Evolutionary conservation across 2,888 invertebrate species (phyloP).

Genomic region (Chymomyza procnemis): DNA sequence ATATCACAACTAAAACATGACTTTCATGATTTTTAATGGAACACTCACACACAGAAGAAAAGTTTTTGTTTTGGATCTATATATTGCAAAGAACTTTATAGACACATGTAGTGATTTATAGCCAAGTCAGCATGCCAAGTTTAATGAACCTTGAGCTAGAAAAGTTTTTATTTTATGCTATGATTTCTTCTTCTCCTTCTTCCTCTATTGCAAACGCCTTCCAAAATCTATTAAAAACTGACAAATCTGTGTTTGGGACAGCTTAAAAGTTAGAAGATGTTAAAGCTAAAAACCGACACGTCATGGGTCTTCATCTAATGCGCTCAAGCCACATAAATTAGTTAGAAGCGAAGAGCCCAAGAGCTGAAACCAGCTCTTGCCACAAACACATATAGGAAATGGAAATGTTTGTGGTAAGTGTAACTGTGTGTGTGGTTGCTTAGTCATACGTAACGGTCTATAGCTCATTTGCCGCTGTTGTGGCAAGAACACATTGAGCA

Average conservation of each 20-base stretch:
- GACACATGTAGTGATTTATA: not conserved
- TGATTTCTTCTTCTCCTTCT: no score
- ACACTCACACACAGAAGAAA: not conserved
- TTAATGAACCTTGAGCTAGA: constrained; percentile 2
- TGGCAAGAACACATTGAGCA: not conserved
- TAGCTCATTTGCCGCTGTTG: constrained; percentile 7
- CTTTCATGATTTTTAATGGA: constrained; percentile 4
- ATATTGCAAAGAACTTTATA: not conserved
- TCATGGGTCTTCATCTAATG: not conserved
- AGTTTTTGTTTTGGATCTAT: not conserved
- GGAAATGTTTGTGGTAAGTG: not conserved
- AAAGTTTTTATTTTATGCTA: not conserved
- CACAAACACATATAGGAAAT: constrained; percentile 22
- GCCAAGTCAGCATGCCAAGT: not conserved
- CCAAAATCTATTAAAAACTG: constrained; percentile 34
- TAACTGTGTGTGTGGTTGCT: constrained; percentile 15
- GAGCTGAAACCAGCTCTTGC: not conserved
- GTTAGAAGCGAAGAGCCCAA: constrained; percentile 10
- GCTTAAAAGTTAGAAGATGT: not conserved
- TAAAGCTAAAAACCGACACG: not conserved
- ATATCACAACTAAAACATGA: constrained; percentile 32
- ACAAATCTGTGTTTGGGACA: constrained; percentile 19
- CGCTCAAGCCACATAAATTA: not conserved
- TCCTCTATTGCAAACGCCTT: not conserved
- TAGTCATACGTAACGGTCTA: constrained; percentile 33